phyloP scores from a whole-genome alignment of 2,888 invertebrate genomes.

The Drosophila sordidula region DNA sequence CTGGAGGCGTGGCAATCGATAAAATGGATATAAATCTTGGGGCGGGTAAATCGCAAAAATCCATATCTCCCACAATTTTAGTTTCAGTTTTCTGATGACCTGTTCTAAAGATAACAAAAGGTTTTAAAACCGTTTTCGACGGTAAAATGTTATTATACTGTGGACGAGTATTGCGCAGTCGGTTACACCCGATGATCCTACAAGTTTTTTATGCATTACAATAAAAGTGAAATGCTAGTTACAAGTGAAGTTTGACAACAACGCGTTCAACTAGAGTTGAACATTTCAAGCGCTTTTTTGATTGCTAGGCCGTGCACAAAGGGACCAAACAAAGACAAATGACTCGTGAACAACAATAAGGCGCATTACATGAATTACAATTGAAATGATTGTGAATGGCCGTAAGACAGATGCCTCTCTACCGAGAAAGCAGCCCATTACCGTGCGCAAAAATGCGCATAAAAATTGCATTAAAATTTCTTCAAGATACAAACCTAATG shows the following conservation, averaged over 20 bases:
- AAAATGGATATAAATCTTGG: no score
- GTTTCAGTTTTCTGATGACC: no score
- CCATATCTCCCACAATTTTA: no score
- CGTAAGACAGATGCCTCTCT: constrained; percentile 19
- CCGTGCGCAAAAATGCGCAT: constrained; percentile 66
- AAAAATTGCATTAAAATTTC: constrained; percentile 73
- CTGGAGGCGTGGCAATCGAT: no score
- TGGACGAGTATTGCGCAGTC: no score
- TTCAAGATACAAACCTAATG: constrained; percentile 49
- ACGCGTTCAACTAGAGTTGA: constrained; percentile 3
- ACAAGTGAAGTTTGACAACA: constrained; percentile 9
- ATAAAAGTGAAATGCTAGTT: no score
- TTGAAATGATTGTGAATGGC: constrained; percentile 58
- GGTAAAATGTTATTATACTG: no score
- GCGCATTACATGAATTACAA: constrained; percentile 71
- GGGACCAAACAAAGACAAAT: constrained; percentile 23
- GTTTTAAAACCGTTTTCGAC: no score
- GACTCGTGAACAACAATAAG: constrained; percentile 26
- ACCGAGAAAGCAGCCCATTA: constrained; percentile 44
- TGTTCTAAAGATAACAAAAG: no score
- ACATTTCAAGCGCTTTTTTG: not conserved
- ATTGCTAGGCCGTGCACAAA: constrained; percentile 14
- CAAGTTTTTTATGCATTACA: no score
- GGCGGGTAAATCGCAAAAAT: no score
- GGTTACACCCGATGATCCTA: no score